These are phyloP conservation scores for Pachyuromys duprasi DNA, from an alignment of 2,797 vertebrate genomes.

Conservation along the genomic window DNA sequence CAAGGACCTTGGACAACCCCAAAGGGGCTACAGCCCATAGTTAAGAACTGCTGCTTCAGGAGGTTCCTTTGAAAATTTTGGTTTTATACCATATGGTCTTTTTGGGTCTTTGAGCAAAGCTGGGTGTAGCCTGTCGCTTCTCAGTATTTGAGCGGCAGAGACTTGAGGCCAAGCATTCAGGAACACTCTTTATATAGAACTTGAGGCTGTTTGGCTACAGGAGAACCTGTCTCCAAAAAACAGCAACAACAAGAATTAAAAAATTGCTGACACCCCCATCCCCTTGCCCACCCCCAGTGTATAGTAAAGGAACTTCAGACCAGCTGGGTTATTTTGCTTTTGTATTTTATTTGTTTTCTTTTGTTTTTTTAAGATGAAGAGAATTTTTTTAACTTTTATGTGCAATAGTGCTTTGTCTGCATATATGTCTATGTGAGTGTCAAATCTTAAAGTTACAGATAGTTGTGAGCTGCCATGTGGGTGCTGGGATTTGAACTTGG, in stretches of 20 bases:
- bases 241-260: background rate
- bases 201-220: background rate
- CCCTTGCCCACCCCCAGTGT: background rate
- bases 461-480: no score
- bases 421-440: no score
- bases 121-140: background rate
- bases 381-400: background rate
- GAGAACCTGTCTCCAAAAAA: background rate
- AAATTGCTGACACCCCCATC: no score
- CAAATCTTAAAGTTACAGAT: no score
- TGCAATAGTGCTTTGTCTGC: no score
- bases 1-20: background rate
- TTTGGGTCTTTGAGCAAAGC: background rate
- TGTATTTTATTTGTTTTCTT: no score
- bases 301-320: background rate
- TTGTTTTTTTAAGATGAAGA: background rate
- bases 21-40: background rate
- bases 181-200: background rate
- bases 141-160: background rate
- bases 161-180: background rate
- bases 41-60: background rate
- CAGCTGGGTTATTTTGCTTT: background rate
- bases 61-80: background rate
- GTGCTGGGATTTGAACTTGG: no score
- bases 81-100: background rate